Evolutionary conservation across 1,140 invertebrate genomes (phyloP).

Genomic region (Zaprionus capensis): DNA sequence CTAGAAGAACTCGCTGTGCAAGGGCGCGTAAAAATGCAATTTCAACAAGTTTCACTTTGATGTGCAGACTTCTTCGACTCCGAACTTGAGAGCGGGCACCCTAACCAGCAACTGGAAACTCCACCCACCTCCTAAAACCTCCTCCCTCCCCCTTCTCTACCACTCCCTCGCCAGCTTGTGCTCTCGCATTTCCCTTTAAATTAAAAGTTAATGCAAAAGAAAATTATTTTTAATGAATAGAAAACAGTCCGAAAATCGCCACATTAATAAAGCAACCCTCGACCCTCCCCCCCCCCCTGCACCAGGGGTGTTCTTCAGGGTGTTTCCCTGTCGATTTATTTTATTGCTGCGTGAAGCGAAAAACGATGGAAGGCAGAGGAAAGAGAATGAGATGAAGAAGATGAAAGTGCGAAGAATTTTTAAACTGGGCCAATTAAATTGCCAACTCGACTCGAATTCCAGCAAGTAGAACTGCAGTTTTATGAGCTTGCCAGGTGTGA

Average conservation of each 20-base stretch:
- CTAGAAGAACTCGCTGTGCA: conserved; percentile 59
- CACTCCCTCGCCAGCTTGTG: conserved; percentile 17
- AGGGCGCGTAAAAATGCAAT: conserved; percentile 82
- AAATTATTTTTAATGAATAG: conserved; percentile 83
- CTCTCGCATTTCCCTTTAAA: conserved; percentile 60
- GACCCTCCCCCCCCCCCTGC: background rate
- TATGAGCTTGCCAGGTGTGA: conserved; percentile 32
- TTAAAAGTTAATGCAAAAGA: conserved; percentile 80
- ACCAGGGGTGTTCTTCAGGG: background rate
- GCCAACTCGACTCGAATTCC: conserved; percentile 27
- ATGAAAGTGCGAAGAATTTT: conserved; percentile 24
- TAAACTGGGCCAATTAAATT: conserved; percentile 50
- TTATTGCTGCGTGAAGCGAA: conserved; percentile 30
- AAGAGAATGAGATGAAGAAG: background rate
- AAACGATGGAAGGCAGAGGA: background rate
- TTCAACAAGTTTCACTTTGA: conserved; percentile 82
- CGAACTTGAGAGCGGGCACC: conserved; percentile 24
- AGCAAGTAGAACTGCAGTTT: conserved; percentile 7
- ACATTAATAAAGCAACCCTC: conserved; percentile 56
- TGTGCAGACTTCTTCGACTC: conserved; percentile 71
- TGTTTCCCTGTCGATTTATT: conserved; percentile 44
- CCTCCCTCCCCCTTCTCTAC: conserved; percentile 8
- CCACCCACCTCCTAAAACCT: conserved; percentile 10
- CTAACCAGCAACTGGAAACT: conserved; percentile 7
- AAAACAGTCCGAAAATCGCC: conserved; percentile 74